A percentile compares a stretch with the other conserved stretches of the same genome.
phyloP scores from a whole-genome alignment of 1,140 invertebrate genomes.

The Cydia amplana region DNA sequence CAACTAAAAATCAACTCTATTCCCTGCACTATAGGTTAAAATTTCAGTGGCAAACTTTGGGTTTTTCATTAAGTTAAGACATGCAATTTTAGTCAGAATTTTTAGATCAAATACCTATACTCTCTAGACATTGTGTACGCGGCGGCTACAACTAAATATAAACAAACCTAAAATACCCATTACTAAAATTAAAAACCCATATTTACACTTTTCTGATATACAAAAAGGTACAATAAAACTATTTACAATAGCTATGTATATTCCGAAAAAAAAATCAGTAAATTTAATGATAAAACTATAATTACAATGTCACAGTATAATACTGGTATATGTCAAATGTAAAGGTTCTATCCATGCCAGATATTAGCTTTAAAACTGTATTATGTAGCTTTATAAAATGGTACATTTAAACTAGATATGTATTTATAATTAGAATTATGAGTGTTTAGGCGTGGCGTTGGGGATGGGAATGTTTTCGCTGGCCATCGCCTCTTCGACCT shows the following conservation, averaged over 20 bases:
- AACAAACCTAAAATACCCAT: background rate
- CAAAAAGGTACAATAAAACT: slow-evolving; percentile 1
- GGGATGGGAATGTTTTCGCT: slow-evolving; percentile 44
- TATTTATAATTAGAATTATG: background rate
- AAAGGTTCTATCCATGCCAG: background rate
- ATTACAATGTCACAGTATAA: background rate
- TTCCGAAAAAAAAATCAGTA: background rate
- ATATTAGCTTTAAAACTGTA: background rate
- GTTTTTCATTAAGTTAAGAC: too few relatives aligned
- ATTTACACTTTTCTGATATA: slow-evolving; percentile 20
- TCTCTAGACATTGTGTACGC: background rate
- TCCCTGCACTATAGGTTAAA: too few relatives aligned
- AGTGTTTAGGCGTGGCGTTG: slow-evolving; percentile 33
- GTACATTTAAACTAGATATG: background rate
- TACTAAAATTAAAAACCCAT: slow-evolving; percentile 9
- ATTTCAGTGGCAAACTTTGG: too few relatives aligned
- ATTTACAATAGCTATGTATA: background rate
- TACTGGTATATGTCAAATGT: background rate
- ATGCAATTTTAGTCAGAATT: too few relatives aligned
- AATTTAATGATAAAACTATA: background rate
- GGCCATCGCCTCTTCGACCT: slow-evolving; percentile 64
- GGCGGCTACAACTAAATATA: slow-evolving; percentile 1
- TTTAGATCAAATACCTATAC: background rate
- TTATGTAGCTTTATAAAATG: background rate
- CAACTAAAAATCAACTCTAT: too few relatives aligned